phyloP scores from a whole-genome alignment of 1,140 invertebrate species.

The Panulirus ornatus region DNA sequence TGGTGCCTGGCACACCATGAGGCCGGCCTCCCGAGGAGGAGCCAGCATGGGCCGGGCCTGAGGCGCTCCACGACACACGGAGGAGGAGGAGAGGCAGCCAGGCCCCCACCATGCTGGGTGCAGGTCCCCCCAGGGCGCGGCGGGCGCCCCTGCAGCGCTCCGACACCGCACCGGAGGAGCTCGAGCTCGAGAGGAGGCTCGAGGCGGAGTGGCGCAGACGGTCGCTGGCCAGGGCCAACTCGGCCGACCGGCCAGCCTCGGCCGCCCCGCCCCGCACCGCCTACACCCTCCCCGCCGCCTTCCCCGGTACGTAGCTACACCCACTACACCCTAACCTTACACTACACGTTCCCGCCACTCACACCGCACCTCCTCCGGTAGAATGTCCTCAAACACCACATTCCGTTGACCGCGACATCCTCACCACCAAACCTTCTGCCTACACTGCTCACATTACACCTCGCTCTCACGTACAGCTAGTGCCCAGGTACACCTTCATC shows the following conservation, averaged over 20 bases:
- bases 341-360: too few relatives aligned
- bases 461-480: too few relatives aligned
- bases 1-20: background rate
- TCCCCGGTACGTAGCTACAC: slow-evolving; percentile 55
- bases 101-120: slow-evolving; percentile 47
- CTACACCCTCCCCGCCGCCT: slow-evolving; percentile 67
- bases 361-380: too few relatives aligned
- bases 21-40: background rate
- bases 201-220: slow-evolving; percentile 62
- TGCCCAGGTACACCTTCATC: too few relatives aligned
- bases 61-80: background rate
- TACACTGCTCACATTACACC: too few relatives aligned
- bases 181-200: slow-evolving; percentile 59
- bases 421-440: too few relatives aligned
- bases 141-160: slow-evolving; percentile 66
- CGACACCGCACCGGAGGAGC: slow-evolving; percentile 68
- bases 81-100: background rate
- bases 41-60: background rate
- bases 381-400: too few relatives aligned
- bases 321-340: too few relatives aligned
- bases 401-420: too few relatives aligned
- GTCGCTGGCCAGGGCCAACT: slow-evolving; percentile 59
- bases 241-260: slow-evolving; percentile 70
- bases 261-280: slow-evolving; percentile 63
- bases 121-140: slow-evolving; percentile 55